Evolutionary conservation across 2,888 invertebrate species (phyloP), one percentile per base, ranked within the genome.

Genomic region (Ganaspis brasiliensis): DNA sequence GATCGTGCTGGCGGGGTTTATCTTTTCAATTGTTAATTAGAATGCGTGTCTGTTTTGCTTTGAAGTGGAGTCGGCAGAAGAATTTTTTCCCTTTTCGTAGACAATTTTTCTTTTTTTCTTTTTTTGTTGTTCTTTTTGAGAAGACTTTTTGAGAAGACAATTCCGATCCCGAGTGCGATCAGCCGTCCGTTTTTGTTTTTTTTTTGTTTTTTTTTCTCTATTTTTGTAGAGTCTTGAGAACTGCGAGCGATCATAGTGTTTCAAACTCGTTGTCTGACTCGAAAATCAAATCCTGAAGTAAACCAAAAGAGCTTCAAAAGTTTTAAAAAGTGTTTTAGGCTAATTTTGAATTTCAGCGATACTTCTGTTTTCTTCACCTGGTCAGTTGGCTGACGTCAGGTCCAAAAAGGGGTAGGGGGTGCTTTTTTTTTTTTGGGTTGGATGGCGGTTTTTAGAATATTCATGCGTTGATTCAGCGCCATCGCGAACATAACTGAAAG

Each of bases 1-100:
- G 88, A 89, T 87, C 85, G 86, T 88, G 87, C 89, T 88, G 87
- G 86, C 87, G 87, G 84, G 83, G 82, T 75, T 73, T 81, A 19
- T 78, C n/a, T 37, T 75, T 79, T 73, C 75, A 52, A 16, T 55
- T 79, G 49, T 59, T 52, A 24, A 40, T 57, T 55, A 75, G 79
- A 78, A 79, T 83, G 84, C 85, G 79, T 80, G 79, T 79, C 77
- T 75, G 77, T 82, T 79, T 75, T 67, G 56, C 35, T 75, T 75
- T 82, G 78, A 78, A 79, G 79, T 79, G 77, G 79, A 79, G 75
- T 74, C 72, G 70, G 70, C 74, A 57, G 71, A 52, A 59, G 67
- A 56, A 59, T 67, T 67, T 73, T 71, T 75, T 75, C 52, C n/a
- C 37, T 19, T 77, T 61, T 77, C 40, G 45, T 45, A 12, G 31